Percentiles rank a stretch among this genome's conserved stretches.
Evolutionary conservation across 2,113 vertebrate genomes (phyloP).

Genomic region (Rhinolophus sinicus): DNA sequence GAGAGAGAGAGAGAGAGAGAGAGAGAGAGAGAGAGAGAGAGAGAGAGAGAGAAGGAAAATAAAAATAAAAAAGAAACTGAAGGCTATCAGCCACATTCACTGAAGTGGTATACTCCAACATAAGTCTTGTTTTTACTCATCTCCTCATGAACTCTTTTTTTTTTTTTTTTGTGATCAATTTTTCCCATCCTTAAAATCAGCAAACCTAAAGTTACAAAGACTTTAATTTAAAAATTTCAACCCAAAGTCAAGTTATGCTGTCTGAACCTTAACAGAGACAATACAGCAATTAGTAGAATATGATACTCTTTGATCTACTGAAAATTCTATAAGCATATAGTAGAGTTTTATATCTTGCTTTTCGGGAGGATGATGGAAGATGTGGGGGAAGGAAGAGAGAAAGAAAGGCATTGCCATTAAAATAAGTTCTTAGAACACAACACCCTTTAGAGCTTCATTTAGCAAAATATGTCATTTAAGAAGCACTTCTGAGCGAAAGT

Average conservation of each 20-base stretch:
- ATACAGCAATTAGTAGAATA: not conserved
- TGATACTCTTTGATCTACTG: not conserved
- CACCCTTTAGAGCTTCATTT: slow-evolving; percentile 61
- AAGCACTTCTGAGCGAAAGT: slow-evolving; percentile 66
- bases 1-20: no score
- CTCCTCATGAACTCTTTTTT: not conserved
- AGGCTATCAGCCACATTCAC: not conserved
- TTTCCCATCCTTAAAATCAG: not conserved
- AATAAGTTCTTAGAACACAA: slow-evolving; percentile 47
- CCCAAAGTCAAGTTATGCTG: not conserved
- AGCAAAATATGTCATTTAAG: slow-evolving; percentile 69
- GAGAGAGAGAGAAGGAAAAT: no score
- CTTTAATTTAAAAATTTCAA: not conserved
- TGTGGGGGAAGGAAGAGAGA: not conserved
- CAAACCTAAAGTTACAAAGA: not conserved
- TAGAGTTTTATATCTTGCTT: not conserved
- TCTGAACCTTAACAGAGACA: not conserved
- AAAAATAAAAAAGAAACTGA: not conserved
- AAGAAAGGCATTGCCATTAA: not conserved
- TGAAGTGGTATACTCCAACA: not conserved
- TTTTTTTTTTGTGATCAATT: not conserved
- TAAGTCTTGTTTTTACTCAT: not conserved
- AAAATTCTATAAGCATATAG: not conserved
- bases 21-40: no score
- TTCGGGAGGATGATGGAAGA: not conserved